Evolutionary conservation across 2,113 vertebrate genomes (phyloP).

Genomic region (Cariama cristata): DNA sequence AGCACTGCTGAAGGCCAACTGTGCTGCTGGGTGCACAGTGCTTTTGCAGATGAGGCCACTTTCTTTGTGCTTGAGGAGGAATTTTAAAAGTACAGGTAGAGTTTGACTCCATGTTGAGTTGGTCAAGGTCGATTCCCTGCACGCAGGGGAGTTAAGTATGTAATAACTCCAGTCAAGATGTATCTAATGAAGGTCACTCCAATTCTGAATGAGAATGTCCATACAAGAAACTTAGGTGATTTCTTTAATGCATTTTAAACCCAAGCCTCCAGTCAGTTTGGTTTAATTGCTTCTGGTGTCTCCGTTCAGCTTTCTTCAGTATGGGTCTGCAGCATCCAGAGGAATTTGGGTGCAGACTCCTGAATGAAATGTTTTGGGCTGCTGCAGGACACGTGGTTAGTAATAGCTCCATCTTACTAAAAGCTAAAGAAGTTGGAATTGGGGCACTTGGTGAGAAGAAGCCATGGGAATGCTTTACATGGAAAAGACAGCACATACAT

Average conservation of each 20-base stretch:
- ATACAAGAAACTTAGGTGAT: not conserved
- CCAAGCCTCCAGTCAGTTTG: not conserved
- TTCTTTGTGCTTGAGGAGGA: not conserved
- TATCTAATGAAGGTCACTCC: not conserved
- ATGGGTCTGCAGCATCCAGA: not conserved
- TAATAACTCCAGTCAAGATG: not conserved
- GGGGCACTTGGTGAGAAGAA: not conserved
- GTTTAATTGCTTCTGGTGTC: not conserved
- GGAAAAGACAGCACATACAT: not conserved
- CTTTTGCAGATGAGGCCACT: not conserved
- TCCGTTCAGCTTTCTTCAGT: not conserved
- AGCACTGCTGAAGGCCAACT: not conserved
- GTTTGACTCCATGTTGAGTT: not conserved
- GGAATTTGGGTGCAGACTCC: not conserved
- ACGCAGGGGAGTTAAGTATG: not conserved
- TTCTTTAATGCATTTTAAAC: not conserved
- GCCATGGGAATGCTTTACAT: fast-evolving
- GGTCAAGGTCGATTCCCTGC: not conserved
- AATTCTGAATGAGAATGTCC: not conserved
- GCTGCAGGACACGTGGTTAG: no score
- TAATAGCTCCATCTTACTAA: not conserved
- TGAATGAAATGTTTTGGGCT: not conserved
- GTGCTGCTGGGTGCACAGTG: not conserved
- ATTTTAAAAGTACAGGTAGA: not conserved
- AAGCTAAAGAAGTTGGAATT: not conserved